These are phyloP conservation scores for Melanostigma gelatinosum DNA, from an alignment of 2,113 vertebrate genomes.

Conservation along the genomic window DNA sequence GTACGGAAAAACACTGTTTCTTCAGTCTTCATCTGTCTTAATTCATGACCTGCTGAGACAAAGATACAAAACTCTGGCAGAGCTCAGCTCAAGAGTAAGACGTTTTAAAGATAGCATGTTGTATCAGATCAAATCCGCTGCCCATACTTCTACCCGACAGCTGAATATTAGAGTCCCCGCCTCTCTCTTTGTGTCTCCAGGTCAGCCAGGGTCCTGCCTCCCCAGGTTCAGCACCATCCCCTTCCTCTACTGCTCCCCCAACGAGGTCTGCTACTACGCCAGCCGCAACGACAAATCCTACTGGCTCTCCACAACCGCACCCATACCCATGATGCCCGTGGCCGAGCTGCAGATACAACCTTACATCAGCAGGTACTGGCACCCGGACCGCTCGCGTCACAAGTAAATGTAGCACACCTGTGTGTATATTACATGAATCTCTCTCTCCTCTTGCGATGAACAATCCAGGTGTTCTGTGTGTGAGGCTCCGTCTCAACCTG, in stretches of 20 bases:
- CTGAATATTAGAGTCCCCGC: no score
- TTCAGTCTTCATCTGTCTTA: no score
- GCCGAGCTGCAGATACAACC: conserved; percentile 84
- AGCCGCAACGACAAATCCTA: conserved; percentile 97
- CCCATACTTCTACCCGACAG: no score
- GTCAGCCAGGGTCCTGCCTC: conserved; percentile 94
- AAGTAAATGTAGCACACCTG: no score
- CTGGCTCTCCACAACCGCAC: conserved; percentile 95
- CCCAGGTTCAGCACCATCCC: conserved; percentile 96
- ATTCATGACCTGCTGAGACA: no score
- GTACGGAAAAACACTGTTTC: conserved; percentile 65
- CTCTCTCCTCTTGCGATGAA: neutral
- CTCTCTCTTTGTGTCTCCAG: conserved; percentile 71
- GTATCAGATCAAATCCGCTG: no score
- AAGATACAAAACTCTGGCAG: no score
- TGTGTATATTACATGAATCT: rapidly evolving
- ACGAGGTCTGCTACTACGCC: conserved; percentile 93
- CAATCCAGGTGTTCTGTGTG: conserved; percentile 89
- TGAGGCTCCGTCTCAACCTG: conserved; percentile 91
- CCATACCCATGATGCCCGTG: conserved; percentile 98
- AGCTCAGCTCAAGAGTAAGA: no score
- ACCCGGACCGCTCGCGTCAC: neutral
- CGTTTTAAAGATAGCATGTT: no score
- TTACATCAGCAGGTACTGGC: conserved; percentile 89
- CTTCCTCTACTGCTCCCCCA: conserved; percentile 95